Evolutionary conservation across 2,797 vertebrate species (phyloP).

Genomic region (Eulemur mongoz): DNA sequence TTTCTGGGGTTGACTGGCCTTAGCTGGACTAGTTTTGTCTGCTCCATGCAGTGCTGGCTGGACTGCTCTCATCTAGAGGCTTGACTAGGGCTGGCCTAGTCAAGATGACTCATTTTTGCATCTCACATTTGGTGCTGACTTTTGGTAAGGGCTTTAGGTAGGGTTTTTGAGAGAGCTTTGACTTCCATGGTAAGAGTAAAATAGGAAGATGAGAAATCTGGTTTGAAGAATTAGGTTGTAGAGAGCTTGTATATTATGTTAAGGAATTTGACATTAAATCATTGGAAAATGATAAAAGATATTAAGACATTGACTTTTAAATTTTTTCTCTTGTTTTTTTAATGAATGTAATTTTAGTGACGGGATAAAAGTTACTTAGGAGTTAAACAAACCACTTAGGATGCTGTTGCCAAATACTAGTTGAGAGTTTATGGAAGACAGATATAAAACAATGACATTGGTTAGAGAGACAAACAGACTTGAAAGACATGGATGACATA

Average conservation of each 20-base stretch:
- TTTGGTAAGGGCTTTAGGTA: background rate
- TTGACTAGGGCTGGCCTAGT: background rate
- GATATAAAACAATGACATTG: background rate
- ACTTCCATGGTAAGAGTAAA: background rate
- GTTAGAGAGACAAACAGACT: background rate
- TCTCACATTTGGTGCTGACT: background rate
- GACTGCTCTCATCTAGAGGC: background rate
- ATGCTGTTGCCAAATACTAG: background rate
- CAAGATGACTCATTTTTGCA: background rate
- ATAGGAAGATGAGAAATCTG: background rate
- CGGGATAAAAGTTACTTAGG: background rate
- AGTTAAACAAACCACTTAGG: background rate
- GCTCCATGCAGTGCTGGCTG: background rate
- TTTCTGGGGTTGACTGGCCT: background rate
- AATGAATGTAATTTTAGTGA: background rate
- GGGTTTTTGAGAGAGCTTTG: background rate
- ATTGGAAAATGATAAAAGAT: background rate
- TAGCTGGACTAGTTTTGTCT: background rate
- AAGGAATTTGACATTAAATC: background rate
- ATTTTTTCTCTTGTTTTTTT: background rate
- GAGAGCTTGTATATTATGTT: background rate
- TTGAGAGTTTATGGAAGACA: background rate
- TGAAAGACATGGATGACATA: background rate
- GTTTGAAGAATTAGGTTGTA: background rate
- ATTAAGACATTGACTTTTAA: background rate